Conservation (phyloP, 2,113 vertebrate species). For the Passer montanus region DNA sequence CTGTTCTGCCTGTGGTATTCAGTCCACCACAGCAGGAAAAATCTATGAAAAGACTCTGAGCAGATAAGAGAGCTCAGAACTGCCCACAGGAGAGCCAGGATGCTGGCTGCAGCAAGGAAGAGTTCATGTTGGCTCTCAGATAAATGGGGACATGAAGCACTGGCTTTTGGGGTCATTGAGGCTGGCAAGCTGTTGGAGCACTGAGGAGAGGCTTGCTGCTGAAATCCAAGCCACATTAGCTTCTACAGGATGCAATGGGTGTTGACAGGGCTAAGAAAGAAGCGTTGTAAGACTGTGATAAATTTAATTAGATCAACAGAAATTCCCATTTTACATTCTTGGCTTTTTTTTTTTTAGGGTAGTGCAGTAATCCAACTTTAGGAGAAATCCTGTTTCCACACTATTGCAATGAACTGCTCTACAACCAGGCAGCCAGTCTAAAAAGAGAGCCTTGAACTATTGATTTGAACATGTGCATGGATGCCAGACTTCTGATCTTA, state of each 20-base stretch:
- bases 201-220: not conserved
- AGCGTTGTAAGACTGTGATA: not conserved
- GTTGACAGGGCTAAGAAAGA: not conserved
- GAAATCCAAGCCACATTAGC: not conserved
- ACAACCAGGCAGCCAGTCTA: not conserved
- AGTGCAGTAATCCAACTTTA: not conserved
- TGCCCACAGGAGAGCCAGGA: not conserved
- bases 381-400: not conserved
- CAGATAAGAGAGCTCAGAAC: not conserved
- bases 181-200: not conserved
- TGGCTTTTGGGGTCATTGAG: not conserved
- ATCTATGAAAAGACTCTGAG: not conserved
- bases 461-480: not conserved
- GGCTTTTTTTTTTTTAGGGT: not conserved
- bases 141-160: not conserved
- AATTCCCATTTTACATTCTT: not conserved
- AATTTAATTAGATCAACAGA: not conserved
- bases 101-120: not conserved
- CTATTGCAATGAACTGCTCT: not conserved
- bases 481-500: not conserved
- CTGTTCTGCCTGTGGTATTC: not conserved
- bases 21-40: not conserved
- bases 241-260: not conserved
- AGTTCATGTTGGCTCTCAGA: not conserved
- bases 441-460: not conserved